phyloP scores from a whole-genome alignment of 2,797 vertebrate genomes.

The Coccyzus lansbergi region DNA sequence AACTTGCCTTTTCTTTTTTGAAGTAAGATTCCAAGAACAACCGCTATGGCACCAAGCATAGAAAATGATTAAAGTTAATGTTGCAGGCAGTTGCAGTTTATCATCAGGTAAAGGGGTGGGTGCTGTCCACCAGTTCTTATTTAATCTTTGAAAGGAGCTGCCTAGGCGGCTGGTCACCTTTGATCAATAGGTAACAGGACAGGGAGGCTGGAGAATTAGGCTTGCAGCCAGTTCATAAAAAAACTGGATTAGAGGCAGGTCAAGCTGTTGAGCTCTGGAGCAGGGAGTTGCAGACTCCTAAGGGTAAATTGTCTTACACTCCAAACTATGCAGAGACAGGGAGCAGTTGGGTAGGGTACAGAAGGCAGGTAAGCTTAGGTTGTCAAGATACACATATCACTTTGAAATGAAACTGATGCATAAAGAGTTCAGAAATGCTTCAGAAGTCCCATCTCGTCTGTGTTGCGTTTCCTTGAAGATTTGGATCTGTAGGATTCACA shows the following conservation, averaged over 20 bases:
- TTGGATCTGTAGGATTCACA: neutral
- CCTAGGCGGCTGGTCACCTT: neutral
- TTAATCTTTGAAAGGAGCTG: neutral
- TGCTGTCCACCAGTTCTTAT: neutral
- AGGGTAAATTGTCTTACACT: neutral
- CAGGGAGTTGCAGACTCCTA: neutral
- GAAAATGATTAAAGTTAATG: neutral
- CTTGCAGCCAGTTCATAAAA: accelerated
- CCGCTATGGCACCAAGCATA: neutral
- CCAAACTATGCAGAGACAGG: neutral
- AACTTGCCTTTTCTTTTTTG: neutral
- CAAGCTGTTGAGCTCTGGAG: neutral
- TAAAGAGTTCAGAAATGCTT: neutral
- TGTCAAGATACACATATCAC: neutral
- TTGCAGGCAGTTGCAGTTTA: neutral
- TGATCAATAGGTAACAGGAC: neutral
- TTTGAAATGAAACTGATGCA: neutral
- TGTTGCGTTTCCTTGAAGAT: neutral
- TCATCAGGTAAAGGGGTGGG: neutral
- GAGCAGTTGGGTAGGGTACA: neutral
- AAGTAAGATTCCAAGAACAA: neutral
- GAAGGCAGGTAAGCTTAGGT: neutral
- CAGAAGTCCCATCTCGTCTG: neutral
- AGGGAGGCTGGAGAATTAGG: neutral
- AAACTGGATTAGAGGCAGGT: neutral